These are phyloP conservation scores for Anguilla pacifica DNA, from an alignment of 2,797 vertebrate genomes.

Conservation along the genomic window DNA sequence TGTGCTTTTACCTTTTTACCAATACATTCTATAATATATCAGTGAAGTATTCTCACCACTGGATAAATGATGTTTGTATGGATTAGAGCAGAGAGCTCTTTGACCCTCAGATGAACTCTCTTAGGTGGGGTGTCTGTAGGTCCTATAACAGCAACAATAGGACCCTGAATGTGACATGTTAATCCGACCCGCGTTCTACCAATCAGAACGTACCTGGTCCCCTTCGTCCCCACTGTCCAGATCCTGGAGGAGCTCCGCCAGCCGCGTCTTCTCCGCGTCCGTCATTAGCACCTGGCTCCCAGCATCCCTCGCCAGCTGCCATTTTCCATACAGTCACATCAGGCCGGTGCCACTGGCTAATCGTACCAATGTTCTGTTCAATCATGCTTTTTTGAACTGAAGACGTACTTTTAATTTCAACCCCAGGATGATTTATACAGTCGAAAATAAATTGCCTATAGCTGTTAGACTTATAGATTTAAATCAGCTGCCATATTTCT, in stretches of 20 bases:
- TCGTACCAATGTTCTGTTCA: not conserved
- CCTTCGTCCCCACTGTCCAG: conserved; percentile 66
- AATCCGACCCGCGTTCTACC: not conserved
- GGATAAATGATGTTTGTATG: not conserved
- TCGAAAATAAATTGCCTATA: not conserved
- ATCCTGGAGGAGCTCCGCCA: conserved; percentile 80
- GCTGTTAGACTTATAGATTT: not conserved
- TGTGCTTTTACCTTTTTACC: not conserved
- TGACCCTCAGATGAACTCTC: not conserved
- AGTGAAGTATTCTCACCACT: not conserved
- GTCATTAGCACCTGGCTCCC: conserved; percentile 74
- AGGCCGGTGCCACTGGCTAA: not conserved
- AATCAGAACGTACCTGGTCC: conserved; percentile 72
- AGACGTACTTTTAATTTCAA: not conserved
- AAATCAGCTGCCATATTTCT: not conserved
- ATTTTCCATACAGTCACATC: conserved; percentile 47
- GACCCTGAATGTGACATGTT: not conserved
- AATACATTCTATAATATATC: not conserved
- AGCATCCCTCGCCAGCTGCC: conserved; percentile 77
- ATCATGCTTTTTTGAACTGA: not conserved
- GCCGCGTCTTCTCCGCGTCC: conserved; percentile 76
- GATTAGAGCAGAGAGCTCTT: not conserved
- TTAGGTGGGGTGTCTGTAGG: not conserved
- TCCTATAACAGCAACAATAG: not conserved
- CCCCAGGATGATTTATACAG: not conserved